Percentiles rank a stretch among this genome's conserved stretches.
Evolutionary conservation across 2,797 vertebrate genomes (phyloP).

Genomic region (Melanotaenia trifasciata): DNA sequence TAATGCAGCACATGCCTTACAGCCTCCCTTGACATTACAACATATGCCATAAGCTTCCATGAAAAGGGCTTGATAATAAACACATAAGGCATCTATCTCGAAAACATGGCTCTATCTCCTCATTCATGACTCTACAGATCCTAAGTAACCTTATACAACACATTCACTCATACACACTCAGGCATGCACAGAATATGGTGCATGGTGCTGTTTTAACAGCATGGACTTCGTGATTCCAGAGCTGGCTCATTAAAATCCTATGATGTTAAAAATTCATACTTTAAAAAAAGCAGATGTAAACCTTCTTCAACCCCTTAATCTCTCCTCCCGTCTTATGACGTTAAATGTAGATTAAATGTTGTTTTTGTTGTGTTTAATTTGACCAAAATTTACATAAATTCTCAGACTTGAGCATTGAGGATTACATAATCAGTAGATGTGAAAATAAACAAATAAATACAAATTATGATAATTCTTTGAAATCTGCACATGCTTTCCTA

Average conservation of each 20-base stretch:
- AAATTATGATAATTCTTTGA: neutral
- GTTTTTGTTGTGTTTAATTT: too few species aligned
- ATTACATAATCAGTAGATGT: neutral
- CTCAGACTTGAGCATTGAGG: too few species aligned
- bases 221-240: constrained; percentile 18
- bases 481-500: neutral
- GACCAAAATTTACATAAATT: too few species aligned
- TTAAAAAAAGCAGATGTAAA: neutral
- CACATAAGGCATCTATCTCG: constrained; percentile 26
- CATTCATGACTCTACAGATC: constrained; percentile 36
- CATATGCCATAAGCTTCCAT: constrained; percentile 38
- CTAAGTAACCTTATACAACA: constrained; percentile 35
- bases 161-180: constrained; percentile 20
- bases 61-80: constrained; percentile 27
- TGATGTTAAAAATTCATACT: constrained; percentile 7
- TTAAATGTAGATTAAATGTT: neutral
- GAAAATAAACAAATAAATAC: neutral
- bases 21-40: constrained; percentile 27
- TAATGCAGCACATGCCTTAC: constrained; percentile 40
- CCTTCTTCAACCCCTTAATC: neutral
- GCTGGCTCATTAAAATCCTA: constrained; percentile 26
- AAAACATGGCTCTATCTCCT: constrained; percentile 30
- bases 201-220: constrained; percentile 31
- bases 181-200: constrained; percentile 7
- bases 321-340: neutral